Evolutionary conservation across 1,140 invertebrate genomes (phyloP), one percentile per base, ranked within the genome.

Genomic region (Amyelois transitella): DNA sequence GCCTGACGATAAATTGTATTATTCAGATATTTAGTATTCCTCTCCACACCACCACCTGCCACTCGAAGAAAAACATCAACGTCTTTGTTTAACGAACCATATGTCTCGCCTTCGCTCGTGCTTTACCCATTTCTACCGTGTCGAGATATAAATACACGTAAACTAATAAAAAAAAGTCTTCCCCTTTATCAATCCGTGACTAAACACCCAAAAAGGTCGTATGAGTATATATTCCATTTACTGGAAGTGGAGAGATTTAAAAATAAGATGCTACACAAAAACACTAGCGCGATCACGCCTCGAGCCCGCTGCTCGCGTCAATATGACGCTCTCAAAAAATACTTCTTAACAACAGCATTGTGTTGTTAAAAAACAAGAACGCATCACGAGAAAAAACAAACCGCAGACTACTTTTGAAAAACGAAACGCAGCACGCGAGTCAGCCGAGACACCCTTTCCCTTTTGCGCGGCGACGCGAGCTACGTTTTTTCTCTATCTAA

Each of bases 311-410:
- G 63, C 70, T 73, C 68, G 65, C 75, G 72, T 75, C 79, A 80
- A 82, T 77, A 81, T 86, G 82, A 77, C 77, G 80, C 75, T 78
- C 79, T 82, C 73, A 81, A 85, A 83, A 85, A 84, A 82, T 69
- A 69, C 65, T 74, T 74, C 81, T 81, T 76, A 81, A 81, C 80
- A 77, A 76, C 79, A 68, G 77, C 78, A 80, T 79, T 83, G 78
- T 83, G 76, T 77, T 81, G 71, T 85, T 88, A 85, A 88, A 88
- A 88, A 88, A 88, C 81, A 84, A 75, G 71, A 74, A 81, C 76
- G 72, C 72, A 68, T 72, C 67, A 72, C 61, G 55, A 57, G 63
- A 81, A 87, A 82, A 84, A 87, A 84, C 75, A 86, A 85, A 88
- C 82, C 82, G 69, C 82, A 78, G 77, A 77, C 62, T 72, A 72